Percentiles rank a stretch among this genome's conserved stretches.
Evolutionary conservation across 64 coral and sea anemone species (phyloP).

Genomic region (Stichodactyla mertensii): DNA sequence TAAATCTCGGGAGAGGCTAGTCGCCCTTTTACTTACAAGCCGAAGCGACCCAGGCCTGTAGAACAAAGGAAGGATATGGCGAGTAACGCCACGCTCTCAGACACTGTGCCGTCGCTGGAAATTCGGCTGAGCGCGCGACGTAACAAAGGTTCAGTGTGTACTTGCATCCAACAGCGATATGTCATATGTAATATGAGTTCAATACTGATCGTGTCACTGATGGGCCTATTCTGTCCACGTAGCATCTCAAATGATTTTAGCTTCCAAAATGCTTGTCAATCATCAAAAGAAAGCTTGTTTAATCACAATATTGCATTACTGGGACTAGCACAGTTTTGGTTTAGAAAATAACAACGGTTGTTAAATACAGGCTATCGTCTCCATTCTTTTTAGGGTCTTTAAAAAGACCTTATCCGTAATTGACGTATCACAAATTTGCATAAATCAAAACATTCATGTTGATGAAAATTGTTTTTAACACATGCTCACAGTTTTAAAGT

Average conservation of each 20-base stretch:
- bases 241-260: neutral
- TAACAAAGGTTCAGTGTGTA: slow-evolving; percentile 22
- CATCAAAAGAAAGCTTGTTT: neutral
- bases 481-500: too few relatives aligned
- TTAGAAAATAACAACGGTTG: neutral
- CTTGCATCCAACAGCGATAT: neutral
- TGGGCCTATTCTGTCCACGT: neutral
- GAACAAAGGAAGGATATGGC: neutral
- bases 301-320: neutral
- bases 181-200: slow-evolving; percentile 22
- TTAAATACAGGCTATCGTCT: too few relatives aligned
- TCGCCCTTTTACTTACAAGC: neutral
- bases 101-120: neutral
- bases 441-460: too few relatives aligned
- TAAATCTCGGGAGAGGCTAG: neutral
- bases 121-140: neutral
- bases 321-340: neutral
- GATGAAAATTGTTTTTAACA: too few relatives aligned
- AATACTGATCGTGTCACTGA: neutral
- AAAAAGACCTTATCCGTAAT: too few relatives aligned
- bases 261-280: neutral
- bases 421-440: too few relatives aligned
- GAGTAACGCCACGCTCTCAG: slow-evolving; percentile 20
- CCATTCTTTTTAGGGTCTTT: too few relatives aligned
- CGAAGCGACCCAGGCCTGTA: slow-evolving; percentile 4